Base-by-base conservation (phyloP, 2,797 vertebrate genomes). In the Coranthus polyacanthus region DNA sequence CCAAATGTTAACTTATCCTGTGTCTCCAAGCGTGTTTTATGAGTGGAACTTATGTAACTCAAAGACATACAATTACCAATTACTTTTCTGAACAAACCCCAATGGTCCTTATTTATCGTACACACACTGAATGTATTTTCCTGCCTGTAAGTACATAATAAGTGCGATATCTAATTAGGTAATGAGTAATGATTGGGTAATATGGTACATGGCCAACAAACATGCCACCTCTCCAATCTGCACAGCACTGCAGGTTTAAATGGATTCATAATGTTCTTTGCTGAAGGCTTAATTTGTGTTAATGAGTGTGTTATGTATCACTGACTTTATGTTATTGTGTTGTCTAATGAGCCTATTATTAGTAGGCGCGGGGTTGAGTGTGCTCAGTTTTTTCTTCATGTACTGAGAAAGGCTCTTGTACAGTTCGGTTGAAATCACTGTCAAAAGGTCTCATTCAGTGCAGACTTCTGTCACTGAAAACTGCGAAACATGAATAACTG, bases 211-310 rank as follows among this genome's bases (percentile, higher is more conserved):
- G 57, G 56, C 72, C 58, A 36, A 32, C 32, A 54, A 72, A 56
- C 61, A 57, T 13, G 8, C 18, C 58, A 42, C 65, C 37, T 81
- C 73, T 53, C 4, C 61, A 58, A 54, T 54, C 12, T 34, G 4
- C 32, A 20, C 53, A 68, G 39, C 29, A 20, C 51, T 61, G 57
- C 61, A 79, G 70, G 65, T 79, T 73, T 56, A 65, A 75, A 79
- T 53, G 57, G 54, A 65, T 65, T 84, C 70, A 69, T 81, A 77
- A 83, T 64, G 59, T 67, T 63, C 22, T 50, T 63, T 34, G 81
- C 86, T 80, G 62, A 65, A 60, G 81, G 88, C 68, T 51, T 64
- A 60, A 57, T 78, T 70, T 69, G 64, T 70, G 64, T 69, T 78
- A 83, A 78, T 76, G 65, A 83, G 54, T 34, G 6, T 36, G 43